These are phyloP conservation scores for Netelia fuscicornis DNA, from an alignment of 2,888 invertebrate genomes.

Conservation along the genomic window DNA sequence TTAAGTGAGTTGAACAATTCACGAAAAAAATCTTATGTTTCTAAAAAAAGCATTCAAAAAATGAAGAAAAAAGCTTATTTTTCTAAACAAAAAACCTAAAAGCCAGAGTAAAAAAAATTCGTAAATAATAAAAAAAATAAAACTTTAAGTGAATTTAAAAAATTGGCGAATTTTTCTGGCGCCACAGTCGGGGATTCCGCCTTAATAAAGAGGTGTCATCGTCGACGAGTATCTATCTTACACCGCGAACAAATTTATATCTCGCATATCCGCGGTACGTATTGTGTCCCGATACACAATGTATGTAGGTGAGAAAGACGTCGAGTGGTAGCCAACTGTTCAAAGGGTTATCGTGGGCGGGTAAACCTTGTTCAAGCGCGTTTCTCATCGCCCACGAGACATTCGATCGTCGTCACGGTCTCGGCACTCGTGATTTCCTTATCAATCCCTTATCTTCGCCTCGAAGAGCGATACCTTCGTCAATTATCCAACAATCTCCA, in stretches of 20 bases:
- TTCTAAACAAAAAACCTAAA: too few species aligned
- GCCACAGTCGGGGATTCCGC: background rate
- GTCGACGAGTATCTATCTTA: background rate
- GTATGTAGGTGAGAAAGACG: slow-evolving; percentile 45
- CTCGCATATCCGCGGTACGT: background rate
- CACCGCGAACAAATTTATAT: background rate
- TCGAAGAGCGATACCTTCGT: too few species aligned
- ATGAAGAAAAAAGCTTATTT: background rate
- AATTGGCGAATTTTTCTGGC: background rate
- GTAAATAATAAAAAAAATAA: background rate
- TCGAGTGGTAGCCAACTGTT: slow-evolving; percentile 61
- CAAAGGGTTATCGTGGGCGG: slow-evolving; percentile 63
- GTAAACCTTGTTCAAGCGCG: slow-evolving; percentile 51
- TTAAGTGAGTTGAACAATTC: too few species aligned
- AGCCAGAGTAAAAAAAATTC: background rate
- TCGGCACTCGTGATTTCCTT: background rate
- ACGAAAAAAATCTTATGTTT: too few species aligned
- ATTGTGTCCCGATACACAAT: slow-evolving; percentile 13
- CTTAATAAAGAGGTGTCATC: background rate
- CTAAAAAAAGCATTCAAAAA: too few species aligned
- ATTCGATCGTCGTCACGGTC: slow-evolving; percentile 2
- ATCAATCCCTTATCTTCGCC: too few species aligned
- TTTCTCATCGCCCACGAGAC: slow-evolving; percentile 46
- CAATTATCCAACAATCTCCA: too few species aligned
- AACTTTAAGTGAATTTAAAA: too few species aligned